phyloP scores from a whole-genome alignment of 2,888 invertebrate species.

The Acleris sparsana region DNA sequence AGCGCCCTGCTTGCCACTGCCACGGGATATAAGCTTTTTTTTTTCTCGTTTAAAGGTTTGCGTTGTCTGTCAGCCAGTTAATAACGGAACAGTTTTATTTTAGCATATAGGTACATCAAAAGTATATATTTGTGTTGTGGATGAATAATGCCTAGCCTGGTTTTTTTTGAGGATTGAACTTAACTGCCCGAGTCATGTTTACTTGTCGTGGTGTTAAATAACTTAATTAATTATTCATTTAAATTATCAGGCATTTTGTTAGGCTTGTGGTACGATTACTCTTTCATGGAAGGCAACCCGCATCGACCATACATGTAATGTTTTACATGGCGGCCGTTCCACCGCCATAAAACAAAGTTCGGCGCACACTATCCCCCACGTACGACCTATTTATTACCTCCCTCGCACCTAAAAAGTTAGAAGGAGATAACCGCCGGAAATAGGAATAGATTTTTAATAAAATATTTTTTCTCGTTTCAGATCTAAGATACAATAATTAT shows the following conservation, averaged over 20 bases:
- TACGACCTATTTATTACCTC: conserved; percentile 52
- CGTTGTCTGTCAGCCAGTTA: no score
- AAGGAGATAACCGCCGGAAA: conserved; percentile 12
- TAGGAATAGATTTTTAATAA: conserved; percentile 26
- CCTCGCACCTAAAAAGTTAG: conserved; percentile 25
- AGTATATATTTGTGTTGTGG: no score
- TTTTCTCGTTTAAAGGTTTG: no score
- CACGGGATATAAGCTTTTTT: no score
- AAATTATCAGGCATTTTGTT: not conserved
- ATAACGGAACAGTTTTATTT: no score
- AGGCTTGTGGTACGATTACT: not conserved
- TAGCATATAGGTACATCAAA: no score
- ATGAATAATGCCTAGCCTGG: no score
- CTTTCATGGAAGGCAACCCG: conserved; percentile 5
- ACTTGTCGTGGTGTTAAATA: not conserved
- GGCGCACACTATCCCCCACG: conserved; percentile 43
- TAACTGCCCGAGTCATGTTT: not conserved
- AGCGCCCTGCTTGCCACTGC: no score
- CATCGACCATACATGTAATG: conserved; percentile 15
- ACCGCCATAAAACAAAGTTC: conserved; percentile 35
- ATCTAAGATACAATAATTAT: not conserved
- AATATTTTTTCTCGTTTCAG: conserved; percentile 5
- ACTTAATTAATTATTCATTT: not conserved
- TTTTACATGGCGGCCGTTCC: conserved; percentile 10
- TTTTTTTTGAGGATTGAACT: no score